phyloP scores from a whole-genome alignment of 2,888 invertebrate species.

The Temnothorax ravouxi region DNA sequence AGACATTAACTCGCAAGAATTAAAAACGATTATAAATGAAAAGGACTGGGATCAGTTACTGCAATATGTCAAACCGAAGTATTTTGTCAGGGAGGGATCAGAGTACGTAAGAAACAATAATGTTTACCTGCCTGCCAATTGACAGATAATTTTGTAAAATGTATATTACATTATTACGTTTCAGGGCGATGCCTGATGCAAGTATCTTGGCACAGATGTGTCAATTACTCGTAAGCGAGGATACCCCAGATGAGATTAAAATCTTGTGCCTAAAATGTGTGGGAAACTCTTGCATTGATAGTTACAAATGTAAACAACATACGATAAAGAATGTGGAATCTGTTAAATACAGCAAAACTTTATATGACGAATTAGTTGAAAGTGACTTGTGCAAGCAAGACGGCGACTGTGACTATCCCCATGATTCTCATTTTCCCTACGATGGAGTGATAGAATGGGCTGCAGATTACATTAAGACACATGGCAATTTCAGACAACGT shows the following conservation, averaged over 20 bases:
- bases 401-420: constrained; percentile 63
- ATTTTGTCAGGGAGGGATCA: constrained; percentile 68
- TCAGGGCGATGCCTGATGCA: constrained; percentile 73
- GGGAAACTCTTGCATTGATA: constrained; percentile 81
- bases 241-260: constrained; percentile 72
- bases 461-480: constrained; percentile 69
- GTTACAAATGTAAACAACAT: constrained; percentile 74
- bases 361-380: constrained; percentile 66
- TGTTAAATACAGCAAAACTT: constrained; percentile 50
- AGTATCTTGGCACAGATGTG: constrained; percentile 78
- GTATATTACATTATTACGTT: constrained; percentile 51
- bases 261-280: constrained; percentile 81
- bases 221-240: constrained; percentile 71
- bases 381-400: constrained; percentile 38
- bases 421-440: constrained; percentile 78
- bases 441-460: constrained; percentile 78
- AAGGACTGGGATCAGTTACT: constrained; percentile 77
- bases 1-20: neutral
- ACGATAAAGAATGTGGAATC: constrained; percentile 41
- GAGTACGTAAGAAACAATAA: constrained; percentile 59
- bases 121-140: neutral
- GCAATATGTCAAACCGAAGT: constrained; percentile 76
- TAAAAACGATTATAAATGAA: constrained; percentile 48
- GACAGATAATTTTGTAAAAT: neutral
- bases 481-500: no score